Conservation (phyloP, 2,113 vertebrate genomes). For the Vicugna pacos region DNA sequence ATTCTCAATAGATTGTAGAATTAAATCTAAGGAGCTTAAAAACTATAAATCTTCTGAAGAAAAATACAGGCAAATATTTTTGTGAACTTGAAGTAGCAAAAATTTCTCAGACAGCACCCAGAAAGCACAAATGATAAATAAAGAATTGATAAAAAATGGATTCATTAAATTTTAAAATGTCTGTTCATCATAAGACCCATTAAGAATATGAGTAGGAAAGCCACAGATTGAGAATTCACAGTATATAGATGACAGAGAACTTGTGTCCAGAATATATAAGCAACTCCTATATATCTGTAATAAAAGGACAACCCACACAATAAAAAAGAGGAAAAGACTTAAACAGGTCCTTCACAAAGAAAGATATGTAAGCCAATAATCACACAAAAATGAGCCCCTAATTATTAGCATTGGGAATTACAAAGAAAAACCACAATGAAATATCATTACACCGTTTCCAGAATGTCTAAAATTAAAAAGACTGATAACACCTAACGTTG, state of each 20-base stretch:
- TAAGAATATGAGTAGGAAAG: background rate
- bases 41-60: background rate
- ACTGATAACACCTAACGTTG: background rate
- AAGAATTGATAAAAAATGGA: background rate
- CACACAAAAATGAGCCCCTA: background rate
- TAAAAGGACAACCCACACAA: background rate
- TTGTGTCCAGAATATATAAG: background rate
- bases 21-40: constrained; percentile 4
- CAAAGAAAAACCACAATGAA: background rate
- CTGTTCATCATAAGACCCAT: background rate
- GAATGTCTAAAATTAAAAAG: background rate
- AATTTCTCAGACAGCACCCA: background rate
- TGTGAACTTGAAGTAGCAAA: background rate
- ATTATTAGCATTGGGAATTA: background rate
- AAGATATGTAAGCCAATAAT: background rate
- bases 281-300: background rate
- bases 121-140: background rate
- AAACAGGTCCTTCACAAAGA: background rate
- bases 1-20: background rate
- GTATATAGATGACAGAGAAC: background rate
- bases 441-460: background rate
- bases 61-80: background rate
- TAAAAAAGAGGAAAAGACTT: background rate
- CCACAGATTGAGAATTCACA: background rate
- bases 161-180: background rate